Evolutionary conservation across 2,888 invertebrate genomes (phyloP).

Genomic region (Torymus aiolomorphi): DNA sequence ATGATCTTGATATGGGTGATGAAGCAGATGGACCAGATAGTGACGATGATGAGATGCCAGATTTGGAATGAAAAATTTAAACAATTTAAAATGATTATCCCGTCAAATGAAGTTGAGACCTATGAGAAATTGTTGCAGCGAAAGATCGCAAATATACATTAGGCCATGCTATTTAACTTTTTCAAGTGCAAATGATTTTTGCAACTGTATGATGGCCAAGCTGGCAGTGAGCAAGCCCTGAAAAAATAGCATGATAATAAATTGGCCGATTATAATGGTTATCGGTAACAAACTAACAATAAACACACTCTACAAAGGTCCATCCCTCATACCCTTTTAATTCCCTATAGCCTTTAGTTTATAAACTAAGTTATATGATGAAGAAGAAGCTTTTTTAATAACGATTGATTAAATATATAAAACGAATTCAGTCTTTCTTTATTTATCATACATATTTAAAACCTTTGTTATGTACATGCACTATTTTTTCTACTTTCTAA

Average conservation of each 20-base stretch:
- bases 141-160: conserved; percentile 17
- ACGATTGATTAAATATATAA: conserved; percentile 69
- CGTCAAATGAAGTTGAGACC: conserved; percentile 44
- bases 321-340: conserved; percentile 54
- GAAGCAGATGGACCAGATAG: conserved; percentile 79
- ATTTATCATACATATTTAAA: conserved; percentile 34
- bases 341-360: conserved; percentile 68
- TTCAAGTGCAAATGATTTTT: conserved; percentile 64
- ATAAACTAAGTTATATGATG: conserved; percentile 70
- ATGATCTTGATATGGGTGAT: conserved; percentile 83
- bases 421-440: conserved; percentile 59
- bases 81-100: conserved; percentile 29
- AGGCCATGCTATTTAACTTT: conserved; percentile 63
- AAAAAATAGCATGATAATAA: conserved; percentile 51
- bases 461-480: conserved; percentile 23
- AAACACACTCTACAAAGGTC: conserved; percentile 46
- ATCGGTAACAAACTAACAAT: conserved; percentile 35
- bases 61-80: conserved; percentile 79
- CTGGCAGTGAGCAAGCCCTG: conserved; percentile 23
- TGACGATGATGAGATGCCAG: conserved; percentile 87
- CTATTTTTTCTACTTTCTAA: conserved; percentile 47
- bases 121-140: conserved; percentile 42
- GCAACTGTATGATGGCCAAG: conserved; percentile 53
- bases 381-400: conserved; percentile 70
- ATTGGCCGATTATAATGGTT: conserved; percentile 34